phyloP scores from a whole-genome alignment of 2,113 vertebrate genomes.

The Orientallactaga bullata region DNA sequence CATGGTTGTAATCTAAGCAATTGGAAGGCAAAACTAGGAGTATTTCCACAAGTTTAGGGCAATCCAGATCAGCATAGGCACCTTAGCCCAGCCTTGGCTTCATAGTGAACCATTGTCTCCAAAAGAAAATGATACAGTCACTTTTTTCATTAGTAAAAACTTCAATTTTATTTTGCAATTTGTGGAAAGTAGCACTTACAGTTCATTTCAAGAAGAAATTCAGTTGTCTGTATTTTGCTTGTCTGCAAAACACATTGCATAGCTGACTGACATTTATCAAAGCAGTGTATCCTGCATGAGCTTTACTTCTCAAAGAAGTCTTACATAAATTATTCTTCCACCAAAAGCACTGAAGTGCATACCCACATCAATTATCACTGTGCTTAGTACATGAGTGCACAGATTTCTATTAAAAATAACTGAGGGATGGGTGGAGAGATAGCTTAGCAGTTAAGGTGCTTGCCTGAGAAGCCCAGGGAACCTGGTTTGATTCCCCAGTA shows the following conservation, averaged over 20 bases:
- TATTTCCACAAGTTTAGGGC: not conserved
- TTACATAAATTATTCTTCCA: not conserved
- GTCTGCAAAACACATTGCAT: constrained; percentile 45
- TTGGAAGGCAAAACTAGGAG: not conserved
- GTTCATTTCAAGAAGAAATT: constrained; percentile 21
- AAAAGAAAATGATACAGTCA: too few species aligned
- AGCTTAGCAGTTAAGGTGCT: not conserved
- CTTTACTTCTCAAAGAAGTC: constrained; percentile 9
- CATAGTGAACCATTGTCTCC: not conserved
- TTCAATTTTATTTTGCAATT: not conserved
- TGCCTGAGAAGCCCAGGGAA: too few species aligned
- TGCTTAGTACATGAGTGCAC: not conserved
- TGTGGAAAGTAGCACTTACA: not conserved
- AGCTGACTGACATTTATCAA: constrained; percentile 51
- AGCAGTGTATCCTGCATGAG: not conserved
- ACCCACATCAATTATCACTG: not conserved
- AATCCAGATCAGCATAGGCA: too few species aligned
- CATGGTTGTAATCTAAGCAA: not conserved
- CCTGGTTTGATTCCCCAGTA: too few species aligned
- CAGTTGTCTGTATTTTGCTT: constrained; percentile 44
- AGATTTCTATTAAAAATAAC: constrained; percentile 27
- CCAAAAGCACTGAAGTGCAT: not conserved
- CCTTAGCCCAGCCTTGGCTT: too few species aligned
- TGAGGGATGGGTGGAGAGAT: not conserved
- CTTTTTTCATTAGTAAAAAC: too few species aligned